A percentile compares a stretch with the other conserved stretches of the same genome.
phyloP scores from a whole-genome alignment of 2,888 invertebrate species.

The Bombylius major region DNA sequence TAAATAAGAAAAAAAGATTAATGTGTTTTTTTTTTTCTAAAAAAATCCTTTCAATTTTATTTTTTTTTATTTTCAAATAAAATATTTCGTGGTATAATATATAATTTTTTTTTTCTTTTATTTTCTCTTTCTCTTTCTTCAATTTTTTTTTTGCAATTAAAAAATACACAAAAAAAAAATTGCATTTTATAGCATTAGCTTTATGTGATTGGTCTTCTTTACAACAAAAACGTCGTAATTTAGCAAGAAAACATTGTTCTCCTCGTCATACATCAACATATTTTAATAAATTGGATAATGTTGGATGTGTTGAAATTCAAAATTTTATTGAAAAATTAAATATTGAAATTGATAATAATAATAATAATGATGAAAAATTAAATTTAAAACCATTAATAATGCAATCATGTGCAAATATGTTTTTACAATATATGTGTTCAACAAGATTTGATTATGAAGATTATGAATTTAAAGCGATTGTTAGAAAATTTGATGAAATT shows the following conservation, averaged over 20 bases:
- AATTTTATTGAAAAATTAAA: slow-evolving; percentile 47
- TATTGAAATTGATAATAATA: slow-evolving; percentile 26
- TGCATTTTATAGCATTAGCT: slow-evolving; percentile 55
- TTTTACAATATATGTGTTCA: slow-evolving; percentile 78
- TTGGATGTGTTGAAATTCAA: slow-evolving; percentile 51
- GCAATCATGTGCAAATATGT: slow-evolving; percentile 70
- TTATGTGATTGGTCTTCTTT: slow-evolving; percentile 79
- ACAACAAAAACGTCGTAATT: slow-evolving; percentile 62
- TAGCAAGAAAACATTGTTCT: slow-evolving; percentile 69
- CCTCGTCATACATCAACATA: slow-evolving; percentile 61
- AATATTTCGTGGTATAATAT: not conserved
- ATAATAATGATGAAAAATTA: slow-evolving; percentile 29
- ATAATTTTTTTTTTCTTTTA: not conserved
- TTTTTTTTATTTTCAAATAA: too few species aligned
- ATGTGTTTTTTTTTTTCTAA: too few species aligned
- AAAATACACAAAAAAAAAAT: too few species aligned
- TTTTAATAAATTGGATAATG: slow-evolving; percentile 57
- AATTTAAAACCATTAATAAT: slow-evolving; percentile 57
- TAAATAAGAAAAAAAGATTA: too few species aligned
- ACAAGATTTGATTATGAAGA: slow-evolving; percentile 59
- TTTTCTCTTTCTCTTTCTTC: not conserved
- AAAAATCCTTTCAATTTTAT: too few species aligned
- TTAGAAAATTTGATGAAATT: slow-evolving; percentile 67
- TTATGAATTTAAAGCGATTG: slow-evolving; percentile 50
- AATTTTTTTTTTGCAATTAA: slow-evolving; percentile 5